Percentiles rank a stretch among this genome's conserved stretches.
Evolutionary conservation across 2,888 invertebrate species (phyloP).

Genomic region (Cyaniris semiargus): DNA sequence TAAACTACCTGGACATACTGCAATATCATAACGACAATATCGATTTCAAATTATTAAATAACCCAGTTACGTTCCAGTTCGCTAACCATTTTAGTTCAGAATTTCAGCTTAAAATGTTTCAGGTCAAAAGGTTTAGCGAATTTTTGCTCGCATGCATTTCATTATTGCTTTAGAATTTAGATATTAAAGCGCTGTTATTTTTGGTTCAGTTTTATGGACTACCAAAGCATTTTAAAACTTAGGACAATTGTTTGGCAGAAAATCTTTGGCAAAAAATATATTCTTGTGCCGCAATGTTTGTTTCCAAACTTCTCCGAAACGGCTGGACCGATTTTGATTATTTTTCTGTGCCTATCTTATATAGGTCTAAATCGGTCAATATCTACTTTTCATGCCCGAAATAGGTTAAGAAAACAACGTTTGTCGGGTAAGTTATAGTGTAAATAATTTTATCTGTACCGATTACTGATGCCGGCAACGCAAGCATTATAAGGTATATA

Average conservation of each 20-base stretch:
- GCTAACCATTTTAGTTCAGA: neutral
- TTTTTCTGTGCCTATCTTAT: too few species aligned
- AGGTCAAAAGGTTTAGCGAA: neutral
- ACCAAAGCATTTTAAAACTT: too few species aligned
- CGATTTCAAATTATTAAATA: conserved; percentile 13
- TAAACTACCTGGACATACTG: neutral
- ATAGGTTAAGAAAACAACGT: too few species aligned
- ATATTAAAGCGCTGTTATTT: neutral
- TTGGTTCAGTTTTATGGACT: neutral
- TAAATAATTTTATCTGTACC: too few species aligned
- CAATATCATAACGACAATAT: neutral
- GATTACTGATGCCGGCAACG: too few species aligned
- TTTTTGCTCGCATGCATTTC: neutral
- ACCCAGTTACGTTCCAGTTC: neutral
- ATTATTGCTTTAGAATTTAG: neutral
- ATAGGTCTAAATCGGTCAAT: too few species aligned
- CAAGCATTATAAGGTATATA: too few species aligned
- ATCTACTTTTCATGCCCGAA: too few species aligned
- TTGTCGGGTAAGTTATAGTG: too few species aligned
- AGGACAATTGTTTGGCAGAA: too few species aligned
- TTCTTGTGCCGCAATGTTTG: neutral
- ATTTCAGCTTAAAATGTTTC: conserved; percentile 6
- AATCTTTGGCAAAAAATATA: too few species aligned
- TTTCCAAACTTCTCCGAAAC: neutral
- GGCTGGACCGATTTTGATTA: neutral